These are phyloP conservation scores for Pherbina coryleti DNA, from an alignment of 2,888 invertebrate species.

Conservation along the genomic window DNA sequence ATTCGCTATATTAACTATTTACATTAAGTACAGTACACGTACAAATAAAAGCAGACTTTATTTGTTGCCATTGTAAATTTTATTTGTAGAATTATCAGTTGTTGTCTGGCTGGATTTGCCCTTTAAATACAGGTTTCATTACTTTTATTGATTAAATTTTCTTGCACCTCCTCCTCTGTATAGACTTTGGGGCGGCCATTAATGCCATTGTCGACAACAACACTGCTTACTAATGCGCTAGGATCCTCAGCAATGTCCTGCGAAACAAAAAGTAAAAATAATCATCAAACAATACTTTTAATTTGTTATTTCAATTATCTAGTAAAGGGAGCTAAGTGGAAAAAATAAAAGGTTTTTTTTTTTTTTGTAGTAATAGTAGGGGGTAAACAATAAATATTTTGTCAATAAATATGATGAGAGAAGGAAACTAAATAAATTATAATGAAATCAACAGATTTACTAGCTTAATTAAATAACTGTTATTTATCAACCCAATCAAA, in stretches of 20 bases:
- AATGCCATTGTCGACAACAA: conserved; percentile 62
- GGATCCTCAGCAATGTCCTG: conserved; percentile 55
- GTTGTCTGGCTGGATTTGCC: background rate
- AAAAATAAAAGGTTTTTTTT: background rate
- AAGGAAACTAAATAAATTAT: no score
- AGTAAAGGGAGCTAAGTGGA: background rate
- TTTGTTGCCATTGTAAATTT: no score
- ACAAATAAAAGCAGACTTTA: no score
- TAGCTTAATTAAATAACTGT: no score
- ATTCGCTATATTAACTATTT: no score
- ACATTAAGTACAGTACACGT: no score
- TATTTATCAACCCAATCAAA: no score
- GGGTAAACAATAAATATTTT: background rate
- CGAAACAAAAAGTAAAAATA: conserved; percentile 3
- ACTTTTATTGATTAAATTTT: conserved; percentile 57
- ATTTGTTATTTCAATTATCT: background rate
- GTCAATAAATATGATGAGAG: no score
- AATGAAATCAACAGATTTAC: no score
- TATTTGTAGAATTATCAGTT: background rate
- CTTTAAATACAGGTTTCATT: conserved; percentile 64
- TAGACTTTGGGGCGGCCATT: conserved; percentile 59
- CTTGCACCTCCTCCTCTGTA: conserved; percentile 59
- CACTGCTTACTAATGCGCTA: conserved; percentile 56
- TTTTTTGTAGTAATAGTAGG: background rate
- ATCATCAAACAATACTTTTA: background rate